Conservation (phyloP, 2,113 vertebrate genomes). For the Platysternon megacephalum region DNA sequence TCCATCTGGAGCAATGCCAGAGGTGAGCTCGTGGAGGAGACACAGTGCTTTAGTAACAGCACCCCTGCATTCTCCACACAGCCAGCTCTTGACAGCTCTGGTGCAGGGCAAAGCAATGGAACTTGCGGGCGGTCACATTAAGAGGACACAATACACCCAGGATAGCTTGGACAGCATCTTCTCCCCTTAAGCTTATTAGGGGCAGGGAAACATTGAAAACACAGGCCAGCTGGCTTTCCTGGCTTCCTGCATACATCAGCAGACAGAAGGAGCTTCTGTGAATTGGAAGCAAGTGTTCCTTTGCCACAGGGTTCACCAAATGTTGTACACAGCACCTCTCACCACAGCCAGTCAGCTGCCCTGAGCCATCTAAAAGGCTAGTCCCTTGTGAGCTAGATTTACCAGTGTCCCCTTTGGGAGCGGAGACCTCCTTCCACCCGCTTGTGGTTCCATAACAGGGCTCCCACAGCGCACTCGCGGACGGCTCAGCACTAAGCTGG, state of each 20-base stretch:
- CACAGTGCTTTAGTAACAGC: not conserved
- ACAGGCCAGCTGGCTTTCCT: slow-evolving; percentile 42
- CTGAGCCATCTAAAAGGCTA: not conserved
- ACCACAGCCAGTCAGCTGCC: not conserved
- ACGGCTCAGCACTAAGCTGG: not conserved
- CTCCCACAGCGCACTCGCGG: not conserved
- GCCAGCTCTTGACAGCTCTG: rapidly evolving
- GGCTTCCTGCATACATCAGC: not conserved
- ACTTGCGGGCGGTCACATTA: not conserved
- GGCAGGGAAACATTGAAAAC: slow-evolving; percentile 4
- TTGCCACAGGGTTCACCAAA: not conserved
- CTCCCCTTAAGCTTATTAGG: slow-evolving; percentile 47
- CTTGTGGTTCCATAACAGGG: not conserved
- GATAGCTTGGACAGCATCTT: not conserved
- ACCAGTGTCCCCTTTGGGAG: not conserved
- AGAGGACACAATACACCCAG: not conserved
- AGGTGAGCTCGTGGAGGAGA: not conserved
- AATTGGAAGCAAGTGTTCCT: not conserved
- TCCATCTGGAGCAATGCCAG: not conserved
- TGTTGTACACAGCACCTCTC: not conserved
- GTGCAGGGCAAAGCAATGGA: rapidly evolving
- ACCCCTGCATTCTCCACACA: rapidly evolving
- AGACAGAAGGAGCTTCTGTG: not conserved
- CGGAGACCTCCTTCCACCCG: not conserved
- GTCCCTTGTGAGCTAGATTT: not conserved